Evolutionary conservation across 2,797 vertebrate genomes (phyloP).

Genomic region (Balearica regulorum): DNA sequence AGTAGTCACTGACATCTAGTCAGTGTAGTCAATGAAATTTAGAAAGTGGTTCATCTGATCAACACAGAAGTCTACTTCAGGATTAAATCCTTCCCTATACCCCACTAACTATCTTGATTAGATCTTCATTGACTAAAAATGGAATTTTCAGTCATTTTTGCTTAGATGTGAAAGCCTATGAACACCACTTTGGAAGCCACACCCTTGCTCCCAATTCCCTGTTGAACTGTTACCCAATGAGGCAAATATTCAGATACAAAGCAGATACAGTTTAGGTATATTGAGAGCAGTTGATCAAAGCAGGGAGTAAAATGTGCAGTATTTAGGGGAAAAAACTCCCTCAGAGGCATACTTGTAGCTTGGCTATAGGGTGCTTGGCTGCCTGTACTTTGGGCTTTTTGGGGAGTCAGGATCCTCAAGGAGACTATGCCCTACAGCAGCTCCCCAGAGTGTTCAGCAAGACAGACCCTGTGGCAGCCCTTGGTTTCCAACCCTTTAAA

Average conservation of each 20-base stretch:
- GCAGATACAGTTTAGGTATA: background rate
- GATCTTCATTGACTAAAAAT: background rate
- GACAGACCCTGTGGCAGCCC: background rate
- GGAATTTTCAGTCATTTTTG: background rate
- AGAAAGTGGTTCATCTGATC: background rate
- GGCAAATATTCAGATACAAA: background rate
- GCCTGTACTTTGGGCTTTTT: background rate
- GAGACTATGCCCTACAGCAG: background rate
- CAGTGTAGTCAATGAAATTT: background rate
- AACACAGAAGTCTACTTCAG: background rate
- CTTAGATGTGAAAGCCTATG: background rate
- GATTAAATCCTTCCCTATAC: background rate
- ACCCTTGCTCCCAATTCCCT: background rate
- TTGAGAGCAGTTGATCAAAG: background rate
- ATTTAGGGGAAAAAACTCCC: background rate
- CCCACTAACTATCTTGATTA: background rate
- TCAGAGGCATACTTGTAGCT: background rate
- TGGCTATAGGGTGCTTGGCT: fast-evolving
- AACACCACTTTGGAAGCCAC: background rate
- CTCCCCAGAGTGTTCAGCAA: background rate
- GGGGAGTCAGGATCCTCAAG: background rate
- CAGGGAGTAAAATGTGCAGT: background rate
- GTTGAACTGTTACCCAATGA: background rate
- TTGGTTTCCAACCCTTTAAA: background rate
- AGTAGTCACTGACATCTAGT: background rate